Conservation (phyloP, 2,797 vertebrate species). For the Cynodonichthys magdalenae region DNA sequence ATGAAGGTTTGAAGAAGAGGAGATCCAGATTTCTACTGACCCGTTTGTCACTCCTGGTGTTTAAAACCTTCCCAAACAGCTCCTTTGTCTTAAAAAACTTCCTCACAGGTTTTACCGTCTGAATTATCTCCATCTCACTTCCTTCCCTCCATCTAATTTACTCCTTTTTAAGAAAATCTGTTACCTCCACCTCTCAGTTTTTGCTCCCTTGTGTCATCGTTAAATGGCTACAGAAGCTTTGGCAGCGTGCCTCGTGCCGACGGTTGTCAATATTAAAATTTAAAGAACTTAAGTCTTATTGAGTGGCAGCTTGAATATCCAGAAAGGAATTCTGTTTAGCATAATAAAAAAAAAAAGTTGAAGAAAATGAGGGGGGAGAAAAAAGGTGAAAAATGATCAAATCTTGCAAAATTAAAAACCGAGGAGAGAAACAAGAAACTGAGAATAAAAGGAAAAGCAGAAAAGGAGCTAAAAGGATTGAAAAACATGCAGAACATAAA, state of each 20-base stretch:
- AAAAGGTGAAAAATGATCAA: background rate
- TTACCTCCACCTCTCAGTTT: background rate
- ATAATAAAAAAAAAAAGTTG: background rate
- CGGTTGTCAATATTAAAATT: slow-evolving; percentile 6
- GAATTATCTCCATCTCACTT: background rate
- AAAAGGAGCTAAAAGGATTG: background rate
- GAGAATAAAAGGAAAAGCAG: background rate
- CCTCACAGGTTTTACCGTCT: background rate
- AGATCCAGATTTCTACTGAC: background rate
- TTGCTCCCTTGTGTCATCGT: slow-evolving; percentile 10
- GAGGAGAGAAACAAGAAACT: background rate
- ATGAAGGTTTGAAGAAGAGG: slow-evolving; percentile 36
- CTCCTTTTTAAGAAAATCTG: background rate
- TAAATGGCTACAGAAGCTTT: slow-evolving; percentile 8
- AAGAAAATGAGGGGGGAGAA: background rate
- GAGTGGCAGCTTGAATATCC: background rate
- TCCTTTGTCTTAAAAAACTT: background rate
- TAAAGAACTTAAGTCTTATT: slow-evolving; percentile 5
- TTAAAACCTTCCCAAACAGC: slow-evolving; percentile 4
- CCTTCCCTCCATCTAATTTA: slow-evolving; percentile 4
- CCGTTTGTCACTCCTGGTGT: slow-evolving; percentile 9
- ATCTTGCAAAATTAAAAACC: background rate
- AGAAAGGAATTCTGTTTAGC: background rate
- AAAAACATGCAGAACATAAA: too few relatives aligned
- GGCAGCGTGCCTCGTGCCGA: background rate